phyloP scores from a whole-genome alignment of 2,797 vertebrate species.

The Epinephelus malabaricus region DNA sequence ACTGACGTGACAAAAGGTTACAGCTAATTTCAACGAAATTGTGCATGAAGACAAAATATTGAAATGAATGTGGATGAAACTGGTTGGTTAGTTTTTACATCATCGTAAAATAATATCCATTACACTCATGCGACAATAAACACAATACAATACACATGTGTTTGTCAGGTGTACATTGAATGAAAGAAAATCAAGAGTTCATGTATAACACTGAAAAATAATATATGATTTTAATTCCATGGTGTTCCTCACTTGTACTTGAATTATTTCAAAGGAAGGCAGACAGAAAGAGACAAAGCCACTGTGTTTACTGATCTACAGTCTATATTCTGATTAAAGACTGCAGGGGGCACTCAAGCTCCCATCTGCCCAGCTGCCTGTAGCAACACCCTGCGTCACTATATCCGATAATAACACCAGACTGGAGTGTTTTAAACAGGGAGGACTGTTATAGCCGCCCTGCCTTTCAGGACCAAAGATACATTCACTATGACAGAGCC shows the following conservation, averaged over 20 bases:
- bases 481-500: slow-evolving; percentile 1
- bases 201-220: background rate
- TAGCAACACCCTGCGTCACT: slow-evolving; percentile 54
- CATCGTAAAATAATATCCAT: background rate
- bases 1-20: background rate
- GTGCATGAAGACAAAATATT: background rate
- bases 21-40: background rate
- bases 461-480: background rate
- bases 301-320: slow-evolving; percentile 2
- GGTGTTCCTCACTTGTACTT: background rate
- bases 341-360: slow-evolving; percentile 74
- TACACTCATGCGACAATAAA: background rate
- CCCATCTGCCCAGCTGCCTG: slow-evolving; percentile 35
- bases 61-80: background rate
- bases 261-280: background rate
- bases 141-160: background rate
- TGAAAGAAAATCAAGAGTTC: background rate
- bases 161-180: background rate
- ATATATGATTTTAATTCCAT: background rate
- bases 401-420: slow-evolving; percentile 53
- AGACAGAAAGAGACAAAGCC: background rate
- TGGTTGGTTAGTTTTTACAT: background rate
- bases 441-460: background rate
- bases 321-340: background rate
- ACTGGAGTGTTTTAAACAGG: slow-evolving; percentile 16